A percentile compares a stretch with the other conserved stretches of the same genome.
Evolutionary conservation across 2,888 invertebrate species (phyloP).

Genomic region (Xestia xanthographa): DNA sequence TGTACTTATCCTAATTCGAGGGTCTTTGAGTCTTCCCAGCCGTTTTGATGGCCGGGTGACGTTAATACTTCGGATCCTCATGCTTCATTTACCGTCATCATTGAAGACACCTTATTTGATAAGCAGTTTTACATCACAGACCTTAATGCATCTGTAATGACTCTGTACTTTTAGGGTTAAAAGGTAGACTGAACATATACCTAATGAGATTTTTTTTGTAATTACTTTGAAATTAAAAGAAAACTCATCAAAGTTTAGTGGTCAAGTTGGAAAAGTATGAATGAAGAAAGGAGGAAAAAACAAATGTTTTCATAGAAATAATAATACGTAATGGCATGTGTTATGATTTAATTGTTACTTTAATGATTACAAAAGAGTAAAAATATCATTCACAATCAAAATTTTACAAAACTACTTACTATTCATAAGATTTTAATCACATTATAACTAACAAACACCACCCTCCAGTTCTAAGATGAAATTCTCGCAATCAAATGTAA

Average conservation of each 20-base stretch:
- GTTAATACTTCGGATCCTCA: constrained; percentile 22
- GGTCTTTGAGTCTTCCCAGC: constrained; percentile 6
- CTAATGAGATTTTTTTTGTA: not conserved
- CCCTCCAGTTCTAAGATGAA: constrained; percentile 16
- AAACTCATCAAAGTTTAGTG: not conserved
- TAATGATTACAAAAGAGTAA: not conserved
- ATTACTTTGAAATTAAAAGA: not conserved
- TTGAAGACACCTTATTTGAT: constrained; percentile 17
- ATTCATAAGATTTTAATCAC: not conserved
- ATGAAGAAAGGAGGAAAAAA: not conserved
- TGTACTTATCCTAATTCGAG: constrained; percentile 51
- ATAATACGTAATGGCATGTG: not conserved
- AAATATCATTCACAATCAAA: constrained; percentile 4
- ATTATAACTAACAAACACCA: constrained; percentile 11
- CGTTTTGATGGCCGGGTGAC: constrained; percentile 30
- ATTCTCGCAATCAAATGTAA: constrained; percentile 30
- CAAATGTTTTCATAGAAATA: not conserved
- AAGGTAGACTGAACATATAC: not conserved
- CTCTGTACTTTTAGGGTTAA: not conserved
- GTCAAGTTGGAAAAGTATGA: not conserved
- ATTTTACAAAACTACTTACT: not conserved
- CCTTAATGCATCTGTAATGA: not conserved
- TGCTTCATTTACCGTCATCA: constrained; percentile 26
- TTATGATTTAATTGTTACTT: not conserved
- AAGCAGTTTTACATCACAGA: not conserved